These are phyloP conservation scores for Hydrolagus affinis DNA, from an alignment of 2,113 vertebrate genomes.

Conservation along the genomic window DNA sequence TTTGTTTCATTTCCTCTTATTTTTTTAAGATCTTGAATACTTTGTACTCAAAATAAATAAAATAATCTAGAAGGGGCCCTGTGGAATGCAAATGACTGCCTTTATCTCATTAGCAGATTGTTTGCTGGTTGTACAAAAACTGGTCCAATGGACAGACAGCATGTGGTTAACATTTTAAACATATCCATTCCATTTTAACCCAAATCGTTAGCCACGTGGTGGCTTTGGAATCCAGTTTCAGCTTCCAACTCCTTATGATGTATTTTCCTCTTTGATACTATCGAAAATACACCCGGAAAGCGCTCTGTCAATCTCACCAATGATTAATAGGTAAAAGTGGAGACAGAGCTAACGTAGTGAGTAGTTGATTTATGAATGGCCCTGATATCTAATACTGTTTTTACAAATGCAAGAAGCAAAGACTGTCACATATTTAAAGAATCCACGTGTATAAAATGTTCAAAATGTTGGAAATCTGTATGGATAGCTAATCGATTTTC, in stretches of 20 bases:
- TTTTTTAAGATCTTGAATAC: background rate
- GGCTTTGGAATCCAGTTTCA: background rate
- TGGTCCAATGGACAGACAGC: background rate
- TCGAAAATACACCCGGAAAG: background rate
- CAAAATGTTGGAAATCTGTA: constrained; percentile 28
- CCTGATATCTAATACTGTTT: constrained; percentile 29
- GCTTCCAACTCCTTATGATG: background rate
- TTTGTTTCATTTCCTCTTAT: no score
- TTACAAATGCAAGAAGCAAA: constrained; percentile 26
- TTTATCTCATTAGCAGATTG: background rate
- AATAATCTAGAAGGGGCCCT: background rate
- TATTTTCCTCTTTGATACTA: constrained; percentile 8
- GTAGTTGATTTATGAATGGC: constrained; percentile 28
- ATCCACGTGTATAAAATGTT: constrained; percentile 24
- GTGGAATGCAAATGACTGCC: background rate
- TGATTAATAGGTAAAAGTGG: constrained; percentile 10
- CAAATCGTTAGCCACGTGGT: background rate
- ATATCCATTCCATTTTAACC: background rate
- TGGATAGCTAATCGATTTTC: constrained; percentile 30
- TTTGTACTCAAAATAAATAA: background rate
- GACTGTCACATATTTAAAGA: constrained; percentile 26
- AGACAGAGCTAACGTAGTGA: constrained; percentile 16
- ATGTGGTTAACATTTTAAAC: background rate
- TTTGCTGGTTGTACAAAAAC: background rate
- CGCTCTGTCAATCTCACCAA: background rate